phyloP scores from a whole-genome alignment of 2,888 invertebrate species.

The Nomada hirtipes region DNA sequence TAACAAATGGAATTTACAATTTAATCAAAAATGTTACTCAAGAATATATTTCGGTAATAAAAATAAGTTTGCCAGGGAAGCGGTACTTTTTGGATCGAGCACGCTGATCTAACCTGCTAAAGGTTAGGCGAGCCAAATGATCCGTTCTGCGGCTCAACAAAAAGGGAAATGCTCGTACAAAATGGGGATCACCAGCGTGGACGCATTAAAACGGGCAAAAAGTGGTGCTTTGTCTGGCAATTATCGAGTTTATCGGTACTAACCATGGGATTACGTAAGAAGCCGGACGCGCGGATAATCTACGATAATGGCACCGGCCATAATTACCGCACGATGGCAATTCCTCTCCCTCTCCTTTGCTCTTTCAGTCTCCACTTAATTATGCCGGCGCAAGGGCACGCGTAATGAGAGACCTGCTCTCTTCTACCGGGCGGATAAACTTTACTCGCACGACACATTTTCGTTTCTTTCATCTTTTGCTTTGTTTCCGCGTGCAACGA shows the following conservation, averaged over 20 bases:
- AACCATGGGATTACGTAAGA: slow-evolving; percentile 38
- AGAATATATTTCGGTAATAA: no score
- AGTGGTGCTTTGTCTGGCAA: slow-evolving; percentile 38
- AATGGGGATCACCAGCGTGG: slow-evolving; percentile 8
- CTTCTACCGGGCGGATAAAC: slow-evolving; percentile 32
- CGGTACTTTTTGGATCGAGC: no score
- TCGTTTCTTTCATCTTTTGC: slow-evolving; percentile 30
- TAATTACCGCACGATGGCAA: slow-evolving; percentile 68
- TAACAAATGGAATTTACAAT: no score
- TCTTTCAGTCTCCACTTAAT: slow-evolving; percentile 61
- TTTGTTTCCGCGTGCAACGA: neutral
- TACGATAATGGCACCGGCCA: slow-evolving; percentile 71
- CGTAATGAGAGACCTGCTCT: slow-evolving; percentile 63
- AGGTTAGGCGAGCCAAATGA: neutral
- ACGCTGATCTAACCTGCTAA: no score
- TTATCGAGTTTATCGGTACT: slow-evolving; percentile 58
- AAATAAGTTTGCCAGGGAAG: no score
- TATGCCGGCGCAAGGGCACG: slow-evolving; percentile 63
- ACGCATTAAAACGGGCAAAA: slow-evolving; percentile 26
- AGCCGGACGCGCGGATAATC: slow-evolving; percentile 56
- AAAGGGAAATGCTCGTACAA: neutral
- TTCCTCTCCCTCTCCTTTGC: slow-evolving; percentile 18
- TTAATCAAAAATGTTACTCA: no score
- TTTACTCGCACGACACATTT: slow-evolving; percentile 18
- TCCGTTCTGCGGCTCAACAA: neutral